Base-by-base conservation (phyloP, 2,888 invertebrate species). In the Orthosia incerta region DNA sequence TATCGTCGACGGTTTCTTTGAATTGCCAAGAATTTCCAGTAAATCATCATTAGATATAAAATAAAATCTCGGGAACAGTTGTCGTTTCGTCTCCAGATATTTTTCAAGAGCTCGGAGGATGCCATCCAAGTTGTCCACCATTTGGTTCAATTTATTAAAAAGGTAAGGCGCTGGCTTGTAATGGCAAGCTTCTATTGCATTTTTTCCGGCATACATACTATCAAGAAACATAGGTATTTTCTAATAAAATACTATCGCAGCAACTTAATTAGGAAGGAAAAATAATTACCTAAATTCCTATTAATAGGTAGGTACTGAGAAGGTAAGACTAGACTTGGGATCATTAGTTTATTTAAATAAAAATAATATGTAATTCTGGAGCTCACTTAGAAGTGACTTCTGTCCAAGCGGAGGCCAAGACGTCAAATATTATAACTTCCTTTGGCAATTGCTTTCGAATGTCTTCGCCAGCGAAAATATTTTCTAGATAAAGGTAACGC, bases 31-130 rank as follows among this genome's bases (percentile, higher is more conserved):
- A 83, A 99, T 98, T 94, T 99, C 98, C 66, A 98, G 93, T 85
- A 98, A 95, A 89, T 98, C 98, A 88, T 96, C 96, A 71, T 96
- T 96, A 3, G 96, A 97, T 94, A 95, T 97, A 86, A 97, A 97
- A 90, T 97, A 97, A 91, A 97, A 97, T 85, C 97, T 92, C 18
- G 99, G 99, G 93, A 99, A 99, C 59, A 98, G 91, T 92, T 98
- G 98, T n/a, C 99, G 96, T 91, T 99, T 99, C 0, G 98, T 98
- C 95, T 99, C 99, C 79, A 99, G 95, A 93, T 99, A 99, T 90
- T 97, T 97, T 92, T 99, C 99, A 67, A 99, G 94, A 0, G 98
- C 98, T 89, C 98, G 97, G 90, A 99, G 98, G 85, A 99, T 98
- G 51, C 97, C 94, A 91, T 99, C 99, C 79, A 99, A 95, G 84